phyloP scores from a whole-genome alignment of 2,888 invertebrate species.

The Rhyacophila evoluta region DNA sequence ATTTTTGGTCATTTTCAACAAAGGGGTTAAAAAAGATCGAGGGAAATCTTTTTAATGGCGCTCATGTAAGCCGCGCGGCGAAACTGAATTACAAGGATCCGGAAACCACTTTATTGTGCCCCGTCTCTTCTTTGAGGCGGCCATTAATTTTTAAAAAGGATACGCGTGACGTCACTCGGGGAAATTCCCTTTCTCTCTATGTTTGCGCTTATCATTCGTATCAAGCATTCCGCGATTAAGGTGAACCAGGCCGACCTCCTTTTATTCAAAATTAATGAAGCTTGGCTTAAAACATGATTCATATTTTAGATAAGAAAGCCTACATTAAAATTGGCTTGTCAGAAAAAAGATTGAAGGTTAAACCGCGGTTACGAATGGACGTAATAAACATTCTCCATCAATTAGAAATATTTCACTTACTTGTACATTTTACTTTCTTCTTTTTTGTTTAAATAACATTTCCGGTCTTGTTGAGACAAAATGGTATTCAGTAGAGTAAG shows the following conservation, averaged over 20 bases:
- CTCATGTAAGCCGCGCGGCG: slow-evolving; percentile 2
- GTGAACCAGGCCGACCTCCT: neutral
- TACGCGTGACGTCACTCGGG: slow-evolving; percentile 9
- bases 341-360: neutral
- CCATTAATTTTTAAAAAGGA: slow-evolving; percentile 24
- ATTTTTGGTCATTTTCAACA: neutral
- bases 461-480: no score
- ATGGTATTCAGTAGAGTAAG: no score
- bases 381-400: no score
- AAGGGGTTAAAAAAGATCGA: neutral
- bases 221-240: neutral
- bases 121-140: neutral
- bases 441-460: no score
- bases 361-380: no score
- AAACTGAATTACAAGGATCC: slow-evolving; percentile 14
- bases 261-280: neutral
- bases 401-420: no score
- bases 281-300: neutral
- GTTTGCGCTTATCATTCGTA: neutral
- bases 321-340: neutral
- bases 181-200: neutral
- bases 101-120: slow-evolving; percentile 13
- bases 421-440: no score
- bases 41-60: slow-evolving; percentile 15
- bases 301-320: neutral